Evolutionary conservation across 2,888 invertebrate genomes (phyloP), one percentile per base, ranked within the genome.

Genomic region (Dyspetes luteomarginatus): DNA sequence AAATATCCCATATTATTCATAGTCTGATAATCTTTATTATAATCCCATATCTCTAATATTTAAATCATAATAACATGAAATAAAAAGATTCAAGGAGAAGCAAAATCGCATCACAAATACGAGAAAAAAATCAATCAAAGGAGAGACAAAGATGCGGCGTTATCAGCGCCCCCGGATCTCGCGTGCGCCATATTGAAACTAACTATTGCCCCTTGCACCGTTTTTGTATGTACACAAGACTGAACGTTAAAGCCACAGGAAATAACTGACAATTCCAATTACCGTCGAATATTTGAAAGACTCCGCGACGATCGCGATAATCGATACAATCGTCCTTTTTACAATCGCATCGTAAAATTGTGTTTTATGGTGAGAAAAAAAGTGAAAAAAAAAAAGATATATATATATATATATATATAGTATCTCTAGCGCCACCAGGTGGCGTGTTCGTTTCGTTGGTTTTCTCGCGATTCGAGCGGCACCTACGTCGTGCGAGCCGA

Each of bases 401-500:
- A 7, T 7, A 12, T 36, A 36, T 7, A 2, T 12, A 2, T 12
- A 12, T 36, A 12, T 12, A 36, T 12, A 36, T 12, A 36, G 12
- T 36, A 36, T 36, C 9, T n/a, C n/a, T n/a, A 36, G 7, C 9
- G 60, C 80, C 76, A 48, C 67, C 72, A 76, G 80, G 76, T 72
- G 80, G 80, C 80, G 72, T 48, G 55, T 73, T 68, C 19, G 72
- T 68, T 50, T 62, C 26, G 15, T 62, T 30, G 26, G 17, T 26
- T 2, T 15, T 52, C 22, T 52, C 22, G 80, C 78, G 81, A 69
- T 65, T 48, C 74, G 69, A 65, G 82, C 84, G 83, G 62, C 82
- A 82, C 69, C 84, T 83, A 78, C 67, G 78, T 78, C 80, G 75
- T 76, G 73, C 74, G 80, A 74, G 78, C 22, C 79, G 73, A 76